Evolutionary conservation across 2,888 invertebrate genomes (phyloP).

Genomic region (Pristionchus fissidentatus): DNA sequence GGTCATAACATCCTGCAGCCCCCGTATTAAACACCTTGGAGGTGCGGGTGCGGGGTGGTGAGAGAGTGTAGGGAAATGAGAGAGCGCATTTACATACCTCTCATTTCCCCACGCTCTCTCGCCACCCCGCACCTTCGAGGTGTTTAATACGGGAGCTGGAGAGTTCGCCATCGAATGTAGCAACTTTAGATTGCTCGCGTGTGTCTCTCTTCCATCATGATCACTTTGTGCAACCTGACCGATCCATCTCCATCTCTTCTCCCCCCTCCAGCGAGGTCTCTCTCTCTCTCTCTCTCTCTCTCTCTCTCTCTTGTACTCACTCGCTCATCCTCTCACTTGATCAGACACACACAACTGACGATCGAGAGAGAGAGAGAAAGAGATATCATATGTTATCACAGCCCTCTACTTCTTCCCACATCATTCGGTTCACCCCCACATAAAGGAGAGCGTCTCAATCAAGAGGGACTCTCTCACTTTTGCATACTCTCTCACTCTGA

Average conservation of each 20-base stretch:
- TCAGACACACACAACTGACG: slow-evolving; percentile 38
- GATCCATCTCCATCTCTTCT: slow-evolving; percentile 38
- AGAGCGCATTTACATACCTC: too few species aligned
- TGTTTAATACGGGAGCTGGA: too few species aligned
- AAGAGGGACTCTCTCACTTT: too few species aligned
- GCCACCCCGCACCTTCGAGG: too few species aligned
- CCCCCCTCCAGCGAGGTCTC: neutral
- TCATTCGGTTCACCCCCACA: too few species aligned
- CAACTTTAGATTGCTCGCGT: slow-evolving; percentile 1
- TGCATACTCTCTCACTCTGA: neutral
- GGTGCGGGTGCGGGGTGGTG: too few species aligned
- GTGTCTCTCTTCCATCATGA: neutral
- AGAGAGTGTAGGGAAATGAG: too few species aligned
- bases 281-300: neutral
- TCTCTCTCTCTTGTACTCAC: slow-evolving; percentile 22
- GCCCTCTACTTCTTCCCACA: slow-evolving; percentile 49
- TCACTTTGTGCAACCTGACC: neutral
- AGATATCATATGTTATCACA: slow-evolving; percentile 44
- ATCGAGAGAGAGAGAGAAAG: neutral
- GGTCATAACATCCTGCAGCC: too few species aligned
- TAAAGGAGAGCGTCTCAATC: neutral
- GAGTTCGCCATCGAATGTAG: too few species aligned
- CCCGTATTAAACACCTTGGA: too few species aligned
- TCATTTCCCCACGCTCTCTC: too few species aligned
- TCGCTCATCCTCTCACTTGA: slow-evolving; percentile 28